Evolutionary conservation across 2,797 vertebrate species (phyloP).

Genomic region (Lagodon rhomboides): DNA sequence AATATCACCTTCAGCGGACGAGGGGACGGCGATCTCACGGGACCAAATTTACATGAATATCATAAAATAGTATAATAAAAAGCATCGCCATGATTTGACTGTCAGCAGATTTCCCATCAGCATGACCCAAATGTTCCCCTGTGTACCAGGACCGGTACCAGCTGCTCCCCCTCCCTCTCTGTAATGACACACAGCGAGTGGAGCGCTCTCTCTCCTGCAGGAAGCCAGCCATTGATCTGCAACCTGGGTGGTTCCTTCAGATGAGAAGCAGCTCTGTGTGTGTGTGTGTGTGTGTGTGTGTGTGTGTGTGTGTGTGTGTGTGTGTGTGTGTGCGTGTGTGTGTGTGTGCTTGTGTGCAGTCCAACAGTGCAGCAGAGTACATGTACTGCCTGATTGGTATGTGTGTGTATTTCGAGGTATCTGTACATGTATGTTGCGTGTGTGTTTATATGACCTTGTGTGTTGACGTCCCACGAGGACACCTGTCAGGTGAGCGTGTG

Average conservation of each 20-base stretch:
- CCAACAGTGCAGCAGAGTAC: slow-evolving; percentile 21
- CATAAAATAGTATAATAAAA: slow-evolving; percentile 4
- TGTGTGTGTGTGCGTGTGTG: slow-evolving; percentile 30
- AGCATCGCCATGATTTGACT: background rate
- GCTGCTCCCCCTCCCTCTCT: background rate
- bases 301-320: slow-evolving; percentile 26
- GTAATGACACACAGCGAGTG: slow-evolving; percentile 24
- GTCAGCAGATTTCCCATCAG: slow-evolving; percentile 8
- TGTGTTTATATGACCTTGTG: slow-evolving; percentile 29
- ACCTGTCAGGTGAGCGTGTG: slow-evolving; percentile 37
- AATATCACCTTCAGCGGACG: background rate
- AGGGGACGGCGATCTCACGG: background rate
- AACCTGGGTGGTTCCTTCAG: slow-evolving; percentile 55
- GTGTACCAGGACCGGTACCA: background rate
- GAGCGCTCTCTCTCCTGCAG: slow-evolving; percentile 45
- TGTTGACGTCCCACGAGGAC: slow-evolving; percentile 33
- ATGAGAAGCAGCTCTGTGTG: slow-evolving; percentile 40
- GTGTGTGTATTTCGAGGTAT: background rate
- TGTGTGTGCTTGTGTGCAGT: too few relatives aligned
- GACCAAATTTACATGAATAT: background rate
- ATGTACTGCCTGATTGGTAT: slow-evolving; percentile 27
- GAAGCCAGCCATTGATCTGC: slow-evolving; percentile 63
- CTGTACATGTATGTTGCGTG: slow-evolving; percentile 7
- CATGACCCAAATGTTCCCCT: slow-evolving; percentile 9
- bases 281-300: slow-evolving; percentile 32